These are phyloP conservation scores for Anorthoa munda DNA, from an alignment of 2,888 invertebrate genomes.

Conservation along the genomic window DNA sequence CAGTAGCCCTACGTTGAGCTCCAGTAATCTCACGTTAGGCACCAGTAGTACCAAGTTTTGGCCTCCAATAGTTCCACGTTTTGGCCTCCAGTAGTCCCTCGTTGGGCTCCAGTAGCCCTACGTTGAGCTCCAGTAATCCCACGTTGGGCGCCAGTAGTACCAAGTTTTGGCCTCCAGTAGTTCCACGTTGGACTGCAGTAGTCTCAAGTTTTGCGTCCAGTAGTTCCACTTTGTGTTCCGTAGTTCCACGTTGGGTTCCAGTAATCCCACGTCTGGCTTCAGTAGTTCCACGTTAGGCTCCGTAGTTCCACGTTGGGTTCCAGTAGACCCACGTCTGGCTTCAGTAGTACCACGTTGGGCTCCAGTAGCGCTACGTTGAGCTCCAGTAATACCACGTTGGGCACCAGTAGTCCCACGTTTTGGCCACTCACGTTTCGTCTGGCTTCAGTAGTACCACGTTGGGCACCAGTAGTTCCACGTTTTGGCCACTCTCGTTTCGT, in stretches of 20 bases:
- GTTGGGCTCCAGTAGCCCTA: neutral
- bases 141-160: too few species aligned
- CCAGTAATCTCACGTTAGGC: neutral
- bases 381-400: neutral
- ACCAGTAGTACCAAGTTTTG: neutral
- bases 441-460: neutral
- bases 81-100: neutral
- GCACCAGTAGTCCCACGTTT: neutral
- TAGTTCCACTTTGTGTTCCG: neutral
- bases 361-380: neutral
- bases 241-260: neutral
- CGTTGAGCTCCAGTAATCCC: neutral
- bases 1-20: neutral
- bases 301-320: neutral
- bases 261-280: neutral
- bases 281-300: too few species aligned
- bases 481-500: too few species aligned
- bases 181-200: neutral
- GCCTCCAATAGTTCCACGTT: too few species aligned
- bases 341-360: neutral
- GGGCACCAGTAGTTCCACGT: too few species aligned
- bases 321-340: neutral
- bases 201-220: neutral
- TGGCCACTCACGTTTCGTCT: too few species aligned
- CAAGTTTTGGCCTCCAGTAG: neutral